Conservation (phyloP, 2,797 vertebrate species). For the Zalophus californianus region DNA sequence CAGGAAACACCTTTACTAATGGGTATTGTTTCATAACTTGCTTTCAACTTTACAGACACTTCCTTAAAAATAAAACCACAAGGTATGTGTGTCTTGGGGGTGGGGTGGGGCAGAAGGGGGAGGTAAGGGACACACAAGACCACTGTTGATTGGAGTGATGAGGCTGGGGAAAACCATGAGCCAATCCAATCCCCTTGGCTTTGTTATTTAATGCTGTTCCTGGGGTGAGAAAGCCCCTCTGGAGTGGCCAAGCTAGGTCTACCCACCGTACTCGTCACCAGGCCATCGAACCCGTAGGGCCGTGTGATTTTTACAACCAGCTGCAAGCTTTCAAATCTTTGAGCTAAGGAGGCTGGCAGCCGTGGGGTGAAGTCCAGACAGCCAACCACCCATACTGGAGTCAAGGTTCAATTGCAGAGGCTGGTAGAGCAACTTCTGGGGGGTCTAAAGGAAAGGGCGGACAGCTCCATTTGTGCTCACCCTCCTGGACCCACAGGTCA, state of each 20-base stretch:
- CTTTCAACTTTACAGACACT: neutral
- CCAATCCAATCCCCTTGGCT: neutral
- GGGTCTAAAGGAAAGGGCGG: rapidly evolving
- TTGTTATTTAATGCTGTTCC: neutral
- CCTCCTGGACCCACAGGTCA: neutral
- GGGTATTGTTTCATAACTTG: neutral
- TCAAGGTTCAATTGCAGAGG: neutral
- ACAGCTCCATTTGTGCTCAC: neutral
- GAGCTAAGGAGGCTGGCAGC: neutral
- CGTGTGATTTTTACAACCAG: neutral
- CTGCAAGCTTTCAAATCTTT: neutral
- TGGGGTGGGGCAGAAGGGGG: neutral
- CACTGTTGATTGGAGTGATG: no score
- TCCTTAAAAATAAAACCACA: constrained; percentile 62
- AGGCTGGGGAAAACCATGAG: neutral
- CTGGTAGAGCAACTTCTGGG: no score
- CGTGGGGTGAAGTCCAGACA: neutral
- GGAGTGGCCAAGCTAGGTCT: neutral
- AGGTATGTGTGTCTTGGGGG: rapidly evolving
- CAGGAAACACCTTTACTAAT: constrained; percentile 47
- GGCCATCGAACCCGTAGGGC: neutral
- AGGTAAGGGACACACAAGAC: neutral
- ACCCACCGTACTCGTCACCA: neutral
- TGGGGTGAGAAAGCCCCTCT: no score
- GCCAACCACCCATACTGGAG: rapidly evolving